Evolutionary conservation across 2,797 vertebrate species (phyloP), one percentile per base, ranked within the genome.

Genomic region (Mormyrops attenuatus): DNA sequence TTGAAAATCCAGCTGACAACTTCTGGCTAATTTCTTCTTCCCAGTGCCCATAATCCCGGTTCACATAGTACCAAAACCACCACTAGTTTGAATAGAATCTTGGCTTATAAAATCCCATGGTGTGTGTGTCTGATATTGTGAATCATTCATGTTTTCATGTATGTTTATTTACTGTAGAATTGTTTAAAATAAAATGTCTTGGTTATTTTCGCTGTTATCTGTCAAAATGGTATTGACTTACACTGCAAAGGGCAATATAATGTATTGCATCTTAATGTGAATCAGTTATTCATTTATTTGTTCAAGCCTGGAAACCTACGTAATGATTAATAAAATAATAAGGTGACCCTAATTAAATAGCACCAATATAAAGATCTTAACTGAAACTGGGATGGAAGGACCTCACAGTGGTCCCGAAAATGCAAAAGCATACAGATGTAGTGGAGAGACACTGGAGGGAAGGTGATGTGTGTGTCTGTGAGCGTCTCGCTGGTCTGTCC

Each of bases 111-210:
- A 66, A n/a, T 52, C 60, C 63, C 49, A 86, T 26, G 8, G 8
- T 85, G 73, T 88, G 15, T 26, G 8, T 20, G 50, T 88, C 57
- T 85, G 87, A 44, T 77, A 88, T 90, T 88, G 44, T 90, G 52
- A 50, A 85, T 53, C 41, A 53, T 85, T 60, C 84, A n/a, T 88
- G 80, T 90, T 22, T 85, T 60, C 84, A 80, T 88, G 87, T 90
- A 88, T 49, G 52, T 88, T 55, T 88, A 38, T 80, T 88, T 80
- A 77, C 66, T 88, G 41, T 66, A 88, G 87, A 30, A 69, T 85
- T 88, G 82, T 90, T 86, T 34, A 52, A 85, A 88, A 88, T 88
- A 90, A 90, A 90, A 47, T 60, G 20, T 85, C 22, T 87, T 88
- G 53, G 34, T 87, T 60, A 30, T 84, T 90, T 88, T 88, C 41